Evolutionary conservation across 53 echinoderm and acorn worm genomes (phyloP).

Genomic region (Luidia sarsii): DNA sequence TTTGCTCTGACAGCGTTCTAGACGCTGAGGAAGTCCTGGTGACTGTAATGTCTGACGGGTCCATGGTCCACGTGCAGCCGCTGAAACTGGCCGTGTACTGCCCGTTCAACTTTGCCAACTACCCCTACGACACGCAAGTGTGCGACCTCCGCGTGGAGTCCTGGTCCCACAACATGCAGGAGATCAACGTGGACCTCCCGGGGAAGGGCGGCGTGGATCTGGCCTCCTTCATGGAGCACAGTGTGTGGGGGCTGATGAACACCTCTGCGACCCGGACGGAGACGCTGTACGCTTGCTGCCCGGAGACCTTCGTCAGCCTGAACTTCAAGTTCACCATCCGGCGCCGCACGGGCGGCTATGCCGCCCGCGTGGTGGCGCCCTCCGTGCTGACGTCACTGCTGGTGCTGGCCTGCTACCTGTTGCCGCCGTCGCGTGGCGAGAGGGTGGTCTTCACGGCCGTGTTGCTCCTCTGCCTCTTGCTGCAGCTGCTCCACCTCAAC

Average conservation of each 20-base stretch:
- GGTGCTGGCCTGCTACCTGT: slow-evolving; percentile 2
- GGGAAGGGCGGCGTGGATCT: neutral
- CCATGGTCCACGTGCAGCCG: neutral
- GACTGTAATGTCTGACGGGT: neutral
- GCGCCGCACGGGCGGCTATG: neutral
- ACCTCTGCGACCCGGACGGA: neutral
- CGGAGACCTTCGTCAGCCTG: neutral
- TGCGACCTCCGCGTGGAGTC: neutral
- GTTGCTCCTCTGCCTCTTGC: slow-evolving; percentile 1
- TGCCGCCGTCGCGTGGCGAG: slow-evolving; percentile 8
- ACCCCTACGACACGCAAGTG: slow-evolving; percentile 9
- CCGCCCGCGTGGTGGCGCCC: slow-evolving; percentile 19
- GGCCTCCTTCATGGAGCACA: neutral
- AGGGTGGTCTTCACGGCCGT: neutral
- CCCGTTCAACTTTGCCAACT: neutral
- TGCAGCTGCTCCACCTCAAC: slow-evolving; percentile 19
- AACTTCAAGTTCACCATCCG: neutral
- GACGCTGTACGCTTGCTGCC: neutral
- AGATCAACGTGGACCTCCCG: neutral
- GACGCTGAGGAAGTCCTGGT: neutral
- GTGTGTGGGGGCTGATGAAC: neutral
- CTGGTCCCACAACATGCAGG: neutral
- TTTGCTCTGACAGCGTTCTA: neutral
- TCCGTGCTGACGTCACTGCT: slow-evolving; percentile 22
- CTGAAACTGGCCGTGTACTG: slow-evolving; percentile 3